phyloP scores from a whole-genome alignment of 2,888 invertebrate species.

The Synergus laeviventris region DNA sequence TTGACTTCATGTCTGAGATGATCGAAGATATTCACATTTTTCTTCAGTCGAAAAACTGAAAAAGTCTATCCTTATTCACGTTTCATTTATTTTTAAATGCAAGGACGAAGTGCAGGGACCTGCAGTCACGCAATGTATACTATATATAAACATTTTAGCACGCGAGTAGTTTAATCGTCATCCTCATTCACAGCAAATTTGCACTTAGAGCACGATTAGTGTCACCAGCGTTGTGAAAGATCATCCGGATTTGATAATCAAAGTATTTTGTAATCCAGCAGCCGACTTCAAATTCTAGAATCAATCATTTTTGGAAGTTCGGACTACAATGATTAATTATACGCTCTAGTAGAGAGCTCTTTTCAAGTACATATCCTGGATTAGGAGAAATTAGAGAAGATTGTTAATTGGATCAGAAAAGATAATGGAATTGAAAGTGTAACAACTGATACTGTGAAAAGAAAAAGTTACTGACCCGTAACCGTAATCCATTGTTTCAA shows the following conservation, averaged over 20 bases:
- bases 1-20: too few relatives aligned
- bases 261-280: not conserved
- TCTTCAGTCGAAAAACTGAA: not conserved
- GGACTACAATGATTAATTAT: too few relatives aligned
- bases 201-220: not conserved
- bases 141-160: constrained; percentile 5
- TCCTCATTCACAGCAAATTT: not conserved
- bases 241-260: not conserved
- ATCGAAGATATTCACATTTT: too few relatives aligned
- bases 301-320: too few relatives aligned
- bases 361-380: too few relatives aligned
- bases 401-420: too few relatives aligned
- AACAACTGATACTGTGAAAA: too few relatives aligned
- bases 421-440: too few relatives aligned
- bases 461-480: too few relatives aligned
- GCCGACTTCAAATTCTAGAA: not conserved
- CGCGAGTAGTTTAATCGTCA: constrained; percentile 11
- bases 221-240: constrained; percentile 2
- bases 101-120: constrained; percentile 37
- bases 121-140: constrained; percentile 13
- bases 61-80: not conserved
- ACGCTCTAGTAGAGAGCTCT: too few relatives aligned
- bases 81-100: constrained; percentile 27
- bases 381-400: too few relatives aligned
- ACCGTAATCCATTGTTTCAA: too few relatives aligned